These are phyloP conservation scores for Melanotaenia nigrans DNA, from an alignment of 2,797 vertebrate species.

Conservation along the genomic window DNA sequence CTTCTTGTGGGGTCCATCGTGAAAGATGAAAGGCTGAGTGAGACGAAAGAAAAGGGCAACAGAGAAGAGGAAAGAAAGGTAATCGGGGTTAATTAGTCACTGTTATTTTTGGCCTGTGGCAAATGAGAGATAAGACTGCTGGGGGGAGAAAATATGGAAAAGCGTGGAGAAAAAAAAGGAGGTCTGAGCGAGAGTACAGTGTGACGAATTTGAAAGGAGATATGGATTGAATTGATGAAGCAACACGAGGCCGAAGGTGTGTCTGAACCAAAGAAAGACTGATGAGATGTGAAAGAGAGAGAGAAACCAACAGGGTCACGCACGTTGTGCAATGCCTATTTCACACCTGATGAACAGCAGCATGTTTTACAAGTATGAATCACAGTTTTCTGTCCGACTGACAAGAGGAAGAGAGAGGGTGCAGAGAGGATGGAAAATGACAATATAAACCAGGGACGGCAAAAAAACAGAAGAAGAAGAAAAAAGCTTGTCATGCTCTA, in stretches of 20 bases:
- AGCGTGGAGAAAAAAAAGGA: constrained; percentile 35
- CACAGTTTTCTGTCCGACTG: constrained; percentile 62
- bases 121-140: constrained; percentile 68
- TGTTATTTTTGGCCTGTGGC: constrained; percentile 80
- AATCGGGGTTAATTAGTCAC: constrained; percentile 84
- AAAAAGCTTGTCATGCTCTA: constrained; percentile 30
- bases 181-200: constrained; percentile 10
- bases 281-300: constrained; percentile 25
- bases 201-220: constrained; percentile 41
- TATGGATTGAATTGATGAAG: constrained; percentile 30
- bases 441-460: constrained; percentile 50
- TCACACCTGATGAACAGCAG: constrained; percentile 82
- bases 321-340: constrained; percentile 70
- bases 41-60: constrained; percentile 34
- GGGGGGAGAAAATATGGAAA: constrained; percentile 35
- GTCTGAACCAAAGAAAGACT: constrained; percentile 37
- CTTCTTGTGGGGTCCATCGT: constrained; percentile 45
- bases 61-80: constrained; percentile 60
- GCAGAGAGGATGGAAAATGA: constrained; percentile 42
- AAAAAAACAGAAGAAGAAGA: constrained; percentile 13
- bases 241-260: constrained; percentile 53
- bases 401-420: constrained; percentile 51
- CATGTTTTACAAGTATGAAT: constrained; percentile 78
- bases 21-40: constrained; percentile 55
- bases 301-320: constrained; percentile 41